Conservation (phyloP, 2,797 vertebrate genomes). For the Psittacula echo region DNA sequence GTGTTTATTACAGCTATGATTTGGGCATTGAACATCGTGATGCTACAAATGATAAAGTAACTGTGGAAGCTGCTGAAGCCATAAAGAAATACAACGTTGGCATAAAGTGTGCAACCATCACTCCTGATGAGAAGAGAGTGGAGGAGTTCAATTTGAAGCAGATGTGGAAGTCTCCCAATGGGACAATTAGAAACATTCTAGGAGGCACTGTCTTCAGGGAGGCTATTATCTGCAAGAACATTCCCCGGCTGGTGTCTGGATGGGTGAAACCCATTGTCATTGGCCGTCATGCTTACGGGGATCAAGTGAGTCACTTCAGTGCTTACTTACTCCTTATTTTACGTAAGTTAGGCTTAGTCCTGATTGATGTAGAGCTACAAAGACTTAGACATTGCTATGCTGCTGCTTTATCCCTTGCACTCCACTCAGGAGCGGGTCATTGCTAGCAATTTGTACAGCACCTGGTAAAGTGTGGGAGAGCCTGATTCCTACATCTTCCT, state of each 20-base stretch:
- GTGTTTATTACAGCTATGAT: conserved; percentile 86
- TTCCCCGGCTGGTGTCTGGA: conserved; percentile 92
- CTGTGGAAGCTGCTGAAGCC: conserved; percentile 93
- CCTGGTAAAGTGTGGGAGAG: not conserved
- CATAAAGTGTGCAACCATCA: conserved; percentile 98
- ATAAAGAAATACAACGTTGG: conserved; percentile 90
- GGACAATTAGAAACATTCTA: conserved; percentile 96
- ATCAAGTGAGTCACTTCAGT: conserved; percentile 85
- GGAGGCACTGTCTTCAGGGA: conserved; percentile 98
- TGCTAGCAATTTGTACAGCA: not conserved
- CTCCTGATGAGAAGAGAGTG: conserved; percentile 95
- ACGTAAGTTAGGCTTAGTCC: not conserved
- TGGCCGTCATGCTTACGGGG: conserved; percentile 95
- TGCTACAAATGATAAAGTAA: conserved; percentile 90
- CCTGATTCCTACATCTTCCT: not conserved
- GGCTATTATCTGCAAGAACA: conserved; percentile 96
- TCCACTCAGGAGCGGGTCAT: not conserved
- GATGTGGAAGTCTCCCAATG: conserved; percentile 99
- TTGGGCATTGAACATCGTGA: conserved; percentile 95
- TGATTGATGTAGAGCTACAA: not conserved
- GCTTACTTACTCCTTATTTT: not conserved
- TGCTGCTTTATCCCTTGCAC: not conserved
- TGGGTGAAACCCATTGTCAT: conserved; percentile 98
- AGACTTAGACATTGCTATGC: not conserved
- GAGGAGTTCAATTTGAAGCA: conserved; percentile 97